Percentiles rank a stretch among this genome's conserved stretches.
Conservation (phyloP, 2,888 invertebrate genomes). For the Herminia tarsipennalis region DNA sequence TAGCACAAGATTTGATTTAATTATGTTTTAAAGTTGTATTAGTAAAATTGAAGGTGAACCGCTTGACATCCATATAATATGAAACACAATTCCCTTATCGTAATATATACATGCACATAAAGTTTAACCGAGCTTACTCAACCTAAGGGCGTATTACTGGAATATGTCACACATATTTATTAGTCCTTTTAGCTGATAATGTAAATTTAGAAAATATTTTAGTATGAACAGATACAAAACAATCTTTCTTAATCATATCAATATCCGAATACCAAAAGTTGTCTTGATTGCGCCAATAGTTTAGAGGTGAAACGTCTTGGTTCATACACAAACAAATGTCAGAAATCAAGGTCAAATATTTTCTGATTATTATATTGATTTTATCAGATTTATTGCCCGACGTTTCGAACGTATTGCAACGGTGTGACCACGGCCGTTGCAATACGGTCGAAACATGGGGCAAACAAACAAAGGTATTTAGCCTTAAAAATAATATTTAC, state of each 20-base stretch:
- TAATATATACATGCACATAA: conserved; percentile 15
- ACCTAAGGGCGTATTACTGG: not conserved
- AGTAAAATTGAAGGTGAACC: conserved; percentile 60
- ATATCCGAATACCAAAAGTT: conserved; percentile 32
- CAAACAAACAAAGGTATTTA: no score
- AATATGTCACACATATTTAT: not conserved
- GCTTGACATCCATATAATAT: conserved; percentile 41
- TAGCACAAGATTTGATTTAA: conserved; percentile 39
- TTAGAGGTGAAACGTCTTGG: conserved; percentile 18
- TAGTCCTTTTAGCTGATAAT: no score
- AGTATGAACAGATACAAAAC: no score
- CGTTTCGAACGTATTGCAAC: no score
- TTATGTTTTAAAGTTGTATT: conserved; percentile 28
- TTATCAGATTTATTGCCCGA: no score
- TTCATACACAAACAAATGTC: not conserved
- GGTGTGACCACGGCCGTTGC: no score
- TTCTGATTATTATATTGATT: no score
- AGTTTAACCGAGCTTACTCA: conserved; percentile 18
- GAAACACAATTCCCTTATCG: conserved; percentile 28
- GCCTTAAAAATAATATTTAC: no score
- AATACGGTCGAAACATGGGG: no score
- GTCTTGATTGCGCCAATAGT: conserved; percentile 31
- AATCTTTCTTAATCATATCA: conserved; percentile 22
- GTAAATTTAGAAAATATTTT: no score
- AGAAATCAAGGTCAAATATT: no score